Base-by-base conservation (phyloP, 2,888 invertebrate species). In the Metalampra italica region DNA sequence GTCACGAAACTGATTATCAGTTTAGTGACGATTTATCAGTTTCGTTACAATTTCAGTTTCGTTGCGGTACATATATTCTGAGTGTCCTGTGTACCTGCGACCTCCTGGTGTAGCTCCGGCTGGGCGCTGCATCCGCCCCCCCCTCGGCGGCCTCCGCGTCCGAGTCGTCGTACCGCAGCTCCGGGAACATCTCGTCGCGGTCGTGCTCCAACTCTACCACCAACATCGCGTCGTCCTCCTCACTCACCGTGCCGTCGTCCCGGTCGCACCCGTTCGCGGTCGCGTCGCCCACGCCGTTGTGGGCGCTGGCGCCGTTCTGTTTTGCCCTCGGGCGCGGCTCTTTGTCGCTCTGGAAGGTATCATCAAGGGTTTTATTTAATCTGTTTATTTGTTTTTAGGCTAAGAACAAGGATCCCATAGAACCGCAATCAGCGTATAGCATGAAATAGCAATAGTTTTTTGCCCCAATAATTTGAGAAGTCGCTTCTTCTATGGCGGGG, bases 51-150 rank as follows among this genome's bases (percentile, higher is more conserved):
- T n/a, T n/a, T n/a, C n/a, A n/a, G n/a, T n/a, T n/a, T n/a, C n/a
- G n/a, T n/a, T n/a, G n/a, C n/a, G n/a, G n/a, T n/a, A n/a, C n/a
- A n/a, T n/a, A n/a, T n/a, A n/a, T n/a, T n/a, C n/a, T n/a, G n/a
- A n/a, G n/a, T n/a, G n/a, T n/a, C n/a, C n/a, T n/a, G n/a, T n/a
- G 36, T 36, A 90, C 89, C 87, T 90, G 90, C 60, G 83, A 83
- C 53, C 90, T 69, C 55, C 90, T 69, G 5, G 90, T 90, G 53
- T 73, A 59, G 59, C 88, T 88, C 43, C 88, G 63, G 51, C 77
- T 75, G 46, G 80, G 72, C 57, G 66, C 66, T 42, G 64, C 68
- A 49, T 77, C 78, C 1, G 71, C 68, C 29, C 75, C 1, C 71
- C 67, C 29, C 75, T 68, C 34, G 76, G 71, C 51, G 72, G 70